Percentiles rank a stretch among this genome's conserved stretches.
phyloP scores from a whole-genome alignment of 2,888 invertebrate genomes.

The Herminia tarsipennalis region DNA sequence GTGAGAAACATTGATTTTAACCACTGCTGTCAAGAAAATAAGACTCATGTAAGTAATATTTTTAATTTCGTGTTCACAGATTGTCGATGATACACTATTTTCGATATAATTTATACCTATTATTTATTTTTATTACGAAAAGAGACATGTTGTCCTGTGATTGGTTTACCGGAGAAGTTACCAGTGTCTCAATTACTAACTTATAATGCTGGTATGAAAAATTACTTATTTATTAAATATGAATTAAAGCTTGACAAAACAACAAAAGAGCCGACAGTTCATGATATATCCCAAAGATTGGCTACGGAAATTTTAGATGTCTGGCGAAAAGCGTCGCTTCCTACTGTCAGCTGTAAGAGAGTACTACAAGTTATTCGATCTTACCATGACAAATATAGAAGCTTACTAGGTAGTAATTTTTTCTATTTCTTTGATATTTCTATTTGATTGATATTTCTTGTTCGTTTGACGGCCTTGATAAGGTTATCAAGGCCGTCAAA shows the following conservation, averaged over 20 bases:
- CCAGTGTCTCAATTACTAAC: constrained; percentile 7
- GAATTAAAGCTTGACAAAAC: constrained; percentile 10
- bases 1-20: not conserved
- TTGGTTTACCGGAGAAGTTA: constrained; percentile 9
- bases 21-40: constrained; percentile 1
- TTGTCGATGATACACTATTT: constrained; percentile 5
- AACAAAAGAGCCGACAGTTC: constrained; percentile 13
- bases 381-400: constrained; percentile 12
- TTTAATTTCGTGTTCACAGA: not conserved
- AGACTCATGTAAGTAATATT: not conserved
- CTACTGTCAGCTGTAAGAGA: constrained; percentile 9
- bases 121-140: constrained; percentile 6
- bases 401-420: too few species aligned
- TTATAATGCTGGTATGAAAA: constrained; percentile 5
- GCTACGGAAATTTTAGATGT: constrained; percentile 1
- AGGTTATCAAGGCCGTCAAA: constrained; percentile 16
- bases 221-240: constrained; percentile 10
- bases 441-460: too few species aligned
- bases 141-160: constrained; percentile 2
- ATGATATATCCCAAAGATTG: constrained; percentile 10
- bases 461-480: too few species aligned
- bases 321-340: constrained; percentile 12
- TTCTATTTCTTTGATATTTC: too few species aligned
- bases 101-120: constrained; percentile 3
- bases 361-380: constrained; percentile 9